A percentile compares a stretch with the other conserved stretches of the same genome.
phyloP scores from a whole-genome alignment of 2,113 vertebrate species.

The Mirza zaza region DNA sequence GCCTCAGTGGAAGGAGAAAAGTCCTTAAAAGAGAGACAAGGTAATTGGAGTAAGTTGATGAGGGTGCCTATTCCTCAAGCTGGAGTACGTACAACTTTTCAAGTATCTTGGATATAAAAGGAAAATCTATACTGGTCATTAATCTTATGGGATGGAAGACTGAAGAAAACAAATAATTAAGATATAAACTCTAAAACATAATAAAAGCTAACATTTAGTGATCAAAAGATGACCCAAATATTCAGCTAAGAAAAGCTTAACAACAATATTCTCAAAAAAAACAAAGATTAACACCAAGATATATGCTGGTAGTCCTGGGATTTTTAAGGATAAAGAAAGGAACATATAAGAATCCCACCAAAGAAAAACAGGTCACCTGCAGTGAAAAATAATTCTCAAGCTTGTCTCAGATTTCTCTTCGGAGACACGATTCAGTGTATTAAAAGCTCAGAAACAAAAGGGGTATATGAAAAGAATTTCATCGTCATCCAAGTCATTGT shows the following conservation, averaged over 20 bases:
- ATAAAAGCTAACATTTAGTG: neutral
- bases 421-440: neutral
- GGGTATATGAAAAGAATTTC: neutral
- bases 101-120: neutral
- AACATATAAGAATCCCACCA: neutral
- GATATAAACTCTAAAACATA: neutral
- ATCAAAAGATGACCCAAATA: neutral
- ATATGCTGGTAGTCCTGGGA: neutral
- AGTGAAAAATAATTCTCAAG: neutral
- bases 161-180: neutral
- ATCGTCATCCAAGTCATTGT: neutral
- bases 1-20: neutral
- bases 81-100: neutral
- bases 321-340: neutral
- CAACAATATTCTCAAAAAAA: neutral
- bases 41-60: neutral
- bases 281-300: neutral
- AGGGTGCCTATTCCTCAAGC: neutral
- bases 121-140: neutral
- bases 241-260: neutral
- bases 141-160: neutral
- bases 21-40: neutral
- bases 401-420: conserved; percentile 5
- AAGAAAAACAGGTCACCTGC: neutral
- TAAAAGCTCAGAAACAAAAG: neutral